A percentile compares a stretch with the other conserved stretches of the same genome.
phyloP scores from a whole-genome alignment of 2,797 vertebrate genomes.

The Clarias laeviceps region DNA sequence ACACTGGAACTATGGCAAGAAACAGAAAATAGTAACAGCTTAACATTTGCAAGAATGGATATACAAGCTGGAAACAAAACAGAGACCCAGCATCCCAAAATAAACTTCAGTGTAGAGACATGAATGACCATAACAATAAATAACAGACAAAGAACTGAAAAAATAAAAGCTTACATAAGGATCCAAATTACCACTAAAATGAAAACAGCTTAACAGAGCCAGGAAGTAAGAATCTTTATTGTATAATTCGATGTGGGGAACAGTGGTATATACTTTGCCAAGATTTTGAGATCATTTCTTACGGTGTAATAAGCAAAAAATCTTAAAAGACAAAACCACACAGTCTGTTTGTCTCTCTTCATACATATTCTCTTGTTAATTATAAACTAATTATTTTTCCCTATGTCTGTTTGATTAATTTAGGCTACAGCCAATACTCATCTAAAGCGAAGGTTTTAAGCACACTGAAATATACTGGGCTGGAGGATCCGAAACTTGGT shows the following conservation, averaged over 20 bases:
- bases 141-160: too few relatives aligned
- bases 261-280: neutral
- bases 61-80: too few relatives aligned
- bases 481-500: conserved; percentile 49
- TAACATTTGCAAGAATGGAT: too few relatives aligned
- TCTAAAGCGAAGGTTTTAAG: conserved; percentile 55
- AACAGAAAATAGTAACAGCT: too few relatives aligned
- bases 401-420: conserved; percentile 49
- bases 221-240: neutral
- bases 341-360: neutral
- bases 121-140: too few relatives aligned
- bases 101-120: too few relatives aligned
- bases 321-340: neutral
- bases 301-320: neutral
- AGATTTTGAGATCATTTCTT: neutral
- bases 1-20: too few relatives aligned
- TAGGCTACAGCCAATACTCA: conserved; percentile 54
- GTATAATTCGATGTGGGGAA: neutral
- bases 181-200: too few relatives aligned
- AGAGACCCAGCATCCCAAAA: too few relatives aligned
- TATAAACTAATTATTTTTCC: conserved; percentile 30
- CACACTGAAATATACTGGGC: conserved; percentile 52
- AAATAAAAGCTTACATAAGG: too few relatives aligned
- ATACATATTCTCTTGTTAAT: neutral
- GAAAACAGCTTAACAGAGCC: too few relatives aligned